A percentile compares a stretch with the other conserved stretches of the same genome.
phyloP scores from a whole-genome alignment of 2,113 vertebrate genomes.

The Macroglossus sobrinus region DNA sequence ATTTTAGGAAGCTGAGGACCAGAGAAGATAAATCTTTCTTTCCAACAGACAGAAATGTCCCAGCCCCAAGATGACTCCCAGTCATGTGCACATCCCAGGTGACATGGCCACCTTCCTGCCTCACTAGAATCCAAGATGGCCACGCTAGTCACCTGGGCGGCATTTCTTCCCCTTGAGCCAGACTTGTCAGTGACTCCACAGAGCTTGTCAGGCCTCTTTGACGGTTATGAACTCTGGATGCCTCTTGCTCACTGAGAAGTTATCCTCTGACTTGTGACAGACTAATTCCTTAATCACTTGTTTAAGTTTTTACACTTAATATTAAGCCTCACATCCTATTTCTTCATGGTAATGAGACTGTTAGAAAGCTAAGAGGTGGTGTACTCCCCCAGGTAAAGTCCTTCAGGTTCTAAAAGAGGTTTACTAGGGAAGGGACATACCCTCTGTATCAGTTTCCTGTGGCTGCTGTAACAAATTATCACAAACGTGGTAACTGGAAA shows the following conservation, averaged over 20 bases:
- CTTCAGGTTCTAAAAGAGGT: neutral
- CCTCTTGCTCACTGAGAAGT: neutral
- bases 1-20: neutral
- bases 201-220: neutral
- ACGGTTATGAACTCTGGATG: neutral
- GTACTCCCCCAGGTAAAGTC: neutral
- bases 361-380: neutral
- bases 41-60: neutral
- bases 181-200: neutral
- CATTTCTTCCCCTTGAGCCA: neutral
- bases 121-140: neutral
- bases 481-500: neutral
- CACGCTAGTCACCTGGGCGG: fast-evolving
- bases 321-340: neutral
- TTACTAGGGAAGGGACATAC: neutral
- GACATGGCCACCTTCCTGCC: neutral
- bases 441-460: neutral
- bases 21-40: neutral
- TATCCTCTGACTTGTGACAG: neutral
- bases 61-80: neutral
- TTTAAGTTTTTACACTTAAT: neutral
- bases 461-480: neutral
- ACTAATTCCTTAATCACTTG: neutral
- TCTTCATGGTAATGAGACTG: neutral
- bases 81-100: fast-evolving